Conservation (phyloP, 2,113 vertebrate genomes). For the Leuciscus idus region DNA sequence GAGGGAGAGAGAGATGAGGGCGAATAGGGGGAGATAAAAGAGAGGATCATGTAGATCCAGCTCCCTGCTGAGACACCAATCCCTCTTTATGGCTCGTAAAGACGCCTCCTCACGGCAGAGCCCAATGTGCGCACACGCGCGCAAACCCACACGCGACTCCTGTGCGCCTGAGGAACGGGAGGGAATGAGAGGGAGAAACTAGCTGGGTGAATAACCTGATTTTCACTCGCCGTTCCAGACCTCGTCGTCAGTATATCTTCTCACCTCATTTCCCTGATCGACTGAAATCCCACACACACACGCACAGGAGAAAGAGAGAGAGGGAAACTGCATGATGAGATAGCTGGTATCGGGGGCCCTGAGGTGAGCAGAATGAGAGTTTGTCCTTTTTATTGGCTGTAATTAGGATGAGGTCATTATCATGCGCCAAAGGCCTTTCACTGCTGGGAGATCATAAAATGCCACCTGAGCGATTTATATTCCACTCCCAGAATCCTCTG, state of each 20-base stretch:
- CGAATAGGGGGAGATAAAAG: conserved; percentile 15
- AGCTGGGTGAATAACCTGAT: conserved; percentile 41
- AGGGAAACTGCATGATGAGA: conserved; percentile 19
- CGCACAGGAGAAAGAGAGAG: neutral
- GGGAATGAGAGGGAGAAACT: conserved; percentile 18
- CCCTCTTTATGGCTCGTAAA: conserved; percentile 55
- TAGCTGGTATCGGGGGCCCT: conserved; percentile 28
- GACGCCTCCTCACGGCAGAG: conserved; percentile 37
- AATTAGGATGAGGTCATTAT: conserved; percentile 45
- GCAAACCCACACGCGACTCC: neutral
- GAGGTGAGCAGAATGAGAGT: conserved; percentile 45
- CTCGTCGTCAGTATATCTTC: conserved; percentile 37
- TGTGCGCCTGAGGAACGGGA: neutral
- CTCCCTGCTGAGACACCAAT: conserved; percentile 54
- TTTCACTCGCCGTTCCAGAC: conserved; percentile 20
- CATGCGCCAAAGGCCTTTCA: conserved; percentile 48
- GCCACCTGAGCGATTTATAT: conserved; percentile 41
- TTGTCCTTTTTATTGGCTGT: conserved; percentile 48
- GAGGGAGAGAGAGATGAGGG: conserved; percentile 8
- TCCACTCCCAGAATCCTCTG: conserved; percentile 39
- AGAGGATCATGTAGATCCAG: conserved; percentile 53
- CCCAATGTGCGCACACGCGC: neutral
- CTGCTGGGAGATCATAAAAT: conserved; percentile 46
- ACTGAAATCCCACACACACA: conserved; percentile 24
- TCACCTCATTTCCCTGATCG: conserved; percentile 43